phyloP scores from a whole-genome alignment of 2,113 vertebrate species.

The Zeus faber region DNA sequence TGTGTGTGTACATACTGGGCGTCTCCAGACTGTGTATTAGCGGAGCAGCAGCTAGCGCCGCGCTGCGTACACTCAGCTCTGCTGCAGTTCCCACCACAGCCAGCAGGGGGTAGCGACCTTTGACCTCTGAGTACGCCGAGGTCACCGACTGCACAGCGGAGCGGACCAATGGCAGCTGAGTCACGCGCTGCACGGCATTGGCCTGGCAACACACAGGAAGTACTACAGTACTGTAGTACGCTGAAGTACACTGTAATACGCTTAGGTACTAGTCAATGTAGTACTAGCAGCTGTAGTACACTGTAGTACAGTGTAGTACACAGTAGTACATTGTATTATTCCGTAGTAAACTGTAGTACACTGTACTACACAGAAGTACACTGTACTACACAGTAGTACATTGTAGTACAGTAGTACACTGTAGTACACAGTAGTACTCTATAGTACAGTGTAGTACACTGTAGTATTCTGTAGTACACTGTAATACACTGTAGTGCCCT shows the following conservation, averaged over 20 bases:
- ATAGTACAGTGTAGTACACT: no score
- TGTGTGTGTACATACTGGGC: conserved; percentile 51
- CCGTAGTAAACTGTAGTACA: no score
- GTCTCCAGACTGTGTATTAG: conserved; percentile 65
- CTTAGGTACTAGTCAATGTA: neutral
- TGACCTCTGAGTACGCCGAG: conserved; percentile 46
- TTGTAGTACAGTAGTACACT: no score
- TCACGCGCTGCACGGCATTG: conserved; percentile 41
- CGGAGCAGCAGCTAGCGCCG: conserved; percentile 54
- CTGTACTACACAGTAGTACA: no score
- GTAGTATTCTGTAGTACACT: no score
- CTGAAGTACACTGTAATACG: neutral
- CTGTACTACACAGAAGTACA: no score
- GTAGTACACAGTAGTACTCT: no score
- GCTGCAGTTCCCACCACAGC: conserved; percentile 59
- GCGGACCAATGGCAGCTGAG: conserved; percentile 64
- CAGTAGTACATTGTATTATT: no score
- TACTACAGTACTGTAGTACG: neutral
- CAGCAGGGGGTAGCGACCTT: conserved; percentile 62
- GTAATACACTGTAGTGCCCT: no score
- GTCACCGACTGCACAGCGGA: conserved; percentile 53
- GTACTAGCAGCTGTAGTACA: neutral
- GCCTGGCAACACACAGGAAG: conserved; percentile 7
- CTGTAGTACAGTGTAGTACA: no score
- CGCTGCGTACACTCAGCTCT: conserved; percentile 48